Base-by-base conservation (phyloP, 1,140 invertebrate genomes). In the Dreissena rostriformis region DNA sequence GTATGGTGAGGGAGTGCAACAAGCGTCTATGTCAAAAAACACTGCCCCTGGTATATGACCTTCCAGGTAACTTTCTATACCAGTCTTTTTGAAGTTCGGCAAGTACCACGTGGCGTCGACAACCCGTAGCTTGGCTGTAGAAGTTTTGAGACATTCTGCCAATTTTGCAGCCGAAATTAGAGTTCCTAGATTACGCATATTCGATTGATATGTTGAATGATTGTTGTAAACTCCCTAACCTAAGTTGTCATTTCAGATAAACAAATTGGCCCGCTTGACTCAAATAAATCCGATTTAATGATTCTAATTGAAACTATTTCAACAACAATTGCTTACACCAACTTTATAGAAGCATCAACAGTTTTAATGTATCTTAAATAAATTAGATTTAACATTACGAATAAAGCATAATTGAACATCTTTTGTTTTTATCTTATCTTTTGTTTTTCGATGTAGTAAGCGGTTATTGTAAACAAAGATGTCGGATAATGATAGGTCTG, bases 1-100 rank as follows among this genome's bases (percentile, higher is more conserved):
- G 29, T 86, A 88, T 7, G 75, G 70, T 0, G 90, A 88, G 0
- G 61, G 85, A 26, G 86, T 87, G 67, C 90, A 88, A 39, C 86
- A 85, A 19, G 88, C 91, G n/a, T 91, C 88, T 66, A 93, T 90
- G 72, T 92, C 91, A 81, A 93, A 93, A 84, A 90, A 93, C 57
- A 82, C 39, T 0, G 92, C 90, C 12, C 90, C 91, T 10, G 92
- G 91, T 61, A 93, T 92, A 61, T 93, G 92, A 49, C 88, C 81
- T 22, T 87, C 39, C 29, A 61, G 29, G 82, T 86, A 93, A 76
- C 92, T 91, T n/a, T 77, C 57, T 49, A 68, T 76, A 0, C 85
- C 86, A 68, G 89, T 86, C 72, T 89, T 89, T 4, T 87, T 87
- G 22, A 86, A 72, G n/a, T 53, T 81, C 49, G 92, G 92, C n/a